A percentile compares a stretch with the other conserved stretches of the same genome.
These are phyloP conservation scores for Syrphus vitripennis DNA, from an alignment of 2,888 invertebrate genomes.

Conservation along the genomic window DNA sequence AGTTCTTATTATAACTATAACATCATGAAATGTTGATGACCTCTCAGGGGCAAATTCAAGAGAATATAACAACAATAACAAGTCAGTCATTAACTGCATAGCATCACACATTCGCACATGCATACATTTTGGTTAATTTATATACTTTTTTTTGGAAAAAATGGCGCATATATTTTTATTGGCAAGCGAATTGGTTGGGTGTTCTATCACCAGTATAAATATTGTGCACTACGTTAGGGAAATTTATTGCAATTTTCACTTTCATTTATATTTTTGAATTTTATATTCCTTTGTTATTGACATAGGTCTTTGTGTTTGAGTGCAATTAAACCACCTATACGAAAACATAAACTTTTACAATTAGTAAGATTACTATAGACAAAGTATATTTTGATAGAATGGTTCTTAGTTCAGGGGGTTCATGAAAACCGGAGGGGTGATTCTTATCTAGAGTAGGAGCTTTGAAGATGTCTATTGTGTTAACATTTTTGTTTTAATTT, in stretches of 20 bases:
- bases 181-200: constrained; percentile 8
- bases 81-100: constrained; percentile 32
- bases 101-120: constrained; percentile 31
- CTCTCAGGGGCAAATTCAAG: constrained; percentile 58
- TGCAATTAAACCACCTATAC: background rate
- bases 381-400: background rate
- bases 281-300: constrained; percentile 1
- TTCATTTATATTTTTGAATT: constrained; percentile 27
- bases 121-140: constrained; percentile 39
- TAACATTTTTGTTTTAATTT: background rate
- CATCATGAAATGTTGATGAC: constrained; percentile 61
- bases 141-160: constrained; percentile 1
- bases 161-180: constrained; percentile 33
- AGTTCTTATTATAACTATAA: constrained; percentile 55
- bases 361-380: background rate
- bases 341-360: background rate
- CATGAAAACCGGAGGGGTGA: background rate
- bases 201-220: constrained; percentile 1
- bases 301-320: background rate
- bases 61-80: background rate
- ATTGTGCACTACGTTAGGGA: background rate
- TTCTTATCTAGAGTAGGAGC: background rate
- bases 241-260: constrained; percentile 58
- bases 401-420: background rate
- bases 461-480: too few species aligned